Conservation (phyloP, 1,140 invertebrate species). For the Teleogryllus occipitalis region DNA sequence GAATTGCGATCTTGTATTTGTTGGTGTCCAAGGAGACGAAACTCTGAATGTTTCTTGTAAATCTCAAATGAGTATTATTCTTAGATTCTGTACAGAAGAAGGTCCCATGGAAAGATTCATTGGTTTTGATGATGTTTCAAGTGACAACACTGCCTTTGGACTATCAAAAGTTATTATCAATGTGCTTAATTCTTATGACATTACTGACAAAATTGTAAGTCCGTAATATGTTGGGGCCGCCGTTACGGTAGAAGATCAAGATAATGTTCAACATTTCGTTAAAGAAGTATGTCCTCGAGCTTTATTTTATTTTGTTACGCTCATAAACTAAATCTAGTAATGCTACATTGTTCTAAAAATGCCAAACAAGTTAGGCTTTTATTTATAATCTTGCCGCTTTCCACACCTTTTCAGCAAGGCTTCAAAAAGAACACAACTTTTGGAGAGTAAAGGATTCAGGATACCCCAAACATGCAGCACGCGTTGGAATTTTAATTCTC, state of each 20-base stretch:
- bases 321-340: background rate
- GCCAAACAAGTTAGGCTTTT: conserved; percentile 9
- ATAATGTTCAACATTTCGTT: background rate
- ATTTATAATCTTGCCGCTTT: conserved; percentile 11
- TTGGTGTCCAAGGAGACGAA: too few species aligned
- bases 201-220: too few species aligned
- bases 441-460: too few species aligned
- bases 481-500: too few species aligned
- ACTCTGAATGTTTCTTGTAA: too few species aligned
- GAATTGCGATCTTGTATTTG: background rate
- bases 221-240: background rate
- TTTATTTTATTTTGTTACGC: background rate
- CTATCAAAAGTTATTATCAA: background rate
- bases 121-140: too few species aligned
- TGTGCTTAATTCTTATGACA: too few species aligned
- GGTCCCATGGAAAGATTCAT: too few species aligned
- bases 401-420: too few species aligned
- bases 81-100: too few species aligned
- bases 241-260: background rate
- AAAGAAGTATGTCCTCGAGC: conserved; percentile 1
- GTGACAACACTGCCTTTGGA: background rate
- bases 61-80: too few species aligned
- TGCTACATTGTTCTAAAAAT: conserved; percentile 10
- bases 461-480: too few species aligned
- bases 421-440: conserved; percentile 8